Percentiles rank a stretch among this genome's conserved stretches.
These are phyloP conservation scores for Microtus pennsylvanicus DNA, from an alignment of 2,113 vertebrate genomes.

Conservation along the genomic window DNA sequence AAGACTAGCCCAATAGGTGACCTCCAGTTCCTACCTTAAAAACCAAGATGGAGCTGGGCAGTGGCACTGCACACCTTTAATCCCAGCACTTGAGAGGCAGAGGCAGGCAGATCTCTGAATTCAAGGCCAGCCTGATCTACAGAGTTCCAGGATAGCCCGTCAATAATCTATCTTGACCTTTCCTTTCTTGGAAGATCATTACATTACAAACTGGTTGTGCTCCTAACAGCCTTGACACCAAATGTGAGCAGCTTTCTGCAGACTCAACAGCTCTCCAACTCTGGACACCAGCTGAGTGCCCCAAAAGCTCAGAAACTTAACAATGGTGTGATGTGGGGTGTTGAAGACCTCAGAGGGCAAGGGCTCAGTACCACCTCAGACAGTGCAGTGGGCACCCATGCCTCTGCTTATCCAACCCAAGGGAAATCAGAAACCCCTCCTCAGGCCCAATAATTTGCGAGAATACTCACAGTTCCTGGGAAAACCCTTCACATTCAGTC, in stretches of 20 bases:
- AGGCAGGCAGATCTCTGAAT: neutral
- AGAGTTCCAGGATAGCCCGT: neutral
- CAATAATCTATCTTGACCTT: neutral
- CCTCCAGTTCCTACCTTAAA: neutral
- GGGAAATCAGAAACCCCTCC: neutral
- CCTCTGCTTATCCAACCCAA: neutral
- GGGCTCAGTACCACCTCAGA: neutral
- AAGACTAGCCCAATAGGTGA: neutral
- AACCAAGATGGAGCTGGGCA: neutral
- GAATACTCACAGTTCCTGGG: neutral
- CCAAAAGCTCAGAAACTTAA: neutral
- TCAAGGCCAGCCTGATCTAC: neutral
- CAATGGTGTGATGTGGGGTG: neutral
- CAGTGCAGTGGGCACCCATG: neutral
- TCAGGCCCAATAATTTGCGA: neutral
- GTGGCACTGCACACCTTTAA: neutral
- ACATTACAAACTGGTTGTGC: neutral
- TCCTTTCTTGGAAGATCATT: neutral
- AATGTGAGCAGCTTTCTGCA: neutral
- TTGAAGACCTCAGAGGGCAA: neutral
- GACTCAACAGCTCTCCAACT: neutral
- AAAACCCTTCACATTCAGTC: neutral
- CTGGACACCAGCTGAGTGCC: neutral
- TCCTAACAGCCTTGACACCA: neutral
- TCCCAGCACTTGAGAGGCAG: neutral